A percentile compares a stretch with the other conserved stretches of the same genome.
phyloP scores from a whole-genome alignment of 1,140 invertebrate species.

The Pseudomyrmex sp. region DNA sequence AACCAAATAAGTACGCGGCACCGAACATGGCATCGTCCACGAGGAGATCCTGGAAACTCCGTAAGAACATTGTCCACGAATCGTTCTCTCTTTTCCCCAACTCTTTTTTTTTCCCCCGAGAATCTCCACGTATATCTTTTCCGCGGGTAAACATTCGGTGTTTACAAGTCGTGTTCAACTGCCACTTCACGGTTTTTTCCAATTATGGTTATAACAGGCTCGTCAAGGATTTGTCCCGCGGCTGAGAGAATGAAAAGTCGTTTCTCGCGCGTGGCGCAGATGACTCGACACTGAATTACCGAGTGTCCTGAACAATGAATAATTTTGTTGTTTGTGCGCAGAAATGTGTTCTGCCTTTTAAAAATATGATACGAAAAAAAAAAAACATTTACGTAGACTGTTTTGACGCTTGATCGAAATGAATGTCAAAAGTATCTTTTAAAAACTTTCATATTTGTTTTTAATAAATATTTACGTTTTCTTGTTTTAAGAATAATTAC shows the following conservation, averaged over 20 bases:
- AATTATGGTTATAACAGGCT: constrained; percentile 52
- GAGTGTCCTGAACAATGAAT: background rate
- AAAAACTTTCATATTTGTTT: background rate
- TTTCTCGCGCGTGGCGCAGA: background rate
- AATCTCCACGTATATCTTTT: constrained; percentile 13
- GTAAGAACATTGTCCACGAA: constrained; percentile 80
- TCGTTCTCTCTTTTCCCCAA: background rate
- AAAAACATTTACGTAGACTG: background rate
- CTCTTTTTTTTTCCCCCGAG: background rate
- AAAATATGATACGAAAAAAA: background rate
- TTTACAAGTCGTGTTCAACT: constrained; percentile 43
- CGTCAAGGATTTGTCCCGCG: constrained; percentile 21
- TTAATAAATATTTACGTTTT: no score
- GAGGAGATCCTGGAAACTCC: constrained; percentile 87
- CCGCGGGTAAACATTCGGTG: constrained; percentile 59
- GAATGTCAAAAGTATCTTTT: background rate
- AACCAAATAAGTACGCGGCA: constrained; percentile 82
- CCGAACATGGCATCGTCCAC: constrained; percentile 86
- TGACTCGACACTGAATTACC: background rate
- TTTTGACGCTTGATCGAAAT: background rate
- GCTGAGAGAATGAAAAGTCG: constrained; percentile 24
- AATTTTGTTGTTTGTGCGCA: background rate
- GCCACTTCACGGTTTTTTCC: constrained; percentile 43
- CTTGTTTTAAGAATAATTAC: no score
- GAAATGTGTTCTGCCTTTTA: background rate